Conservation (phyloP, 2,797 vertebrate species). For the Melanotaenia trifasciata region DNA sequence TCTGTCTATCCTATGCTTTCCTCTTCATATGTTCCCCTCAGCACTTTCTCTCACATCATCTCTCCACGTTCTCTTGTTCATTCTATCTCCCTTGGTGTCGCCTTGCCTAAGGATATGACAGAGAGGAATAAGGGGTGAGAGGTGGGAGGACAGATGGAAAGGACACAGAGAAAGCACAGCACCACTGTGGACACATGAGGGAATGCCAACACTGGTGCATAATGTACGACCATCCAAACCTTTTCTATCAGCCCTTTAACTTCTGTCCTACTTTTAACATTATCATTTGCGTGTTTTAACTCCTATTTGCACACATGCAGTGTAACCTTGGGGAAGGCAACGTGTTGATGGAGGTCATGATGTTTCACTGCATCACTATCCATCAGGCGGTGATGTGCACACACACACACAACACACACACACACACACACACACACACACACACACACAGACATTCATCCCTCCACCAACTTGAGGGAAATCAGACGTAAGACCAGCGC, state of each 20-base stretch:
- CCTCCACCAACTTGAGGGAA: slow-evolving; percentile 66
- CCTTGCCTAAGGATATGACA: slow-evolving; percentile 58
- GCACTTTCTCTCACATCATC: slow-evolving; percentile 49
- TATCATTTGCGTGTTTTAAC: slow-evolving; percentile 34
- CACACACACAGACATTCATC: slow-evolving; percentile 24
- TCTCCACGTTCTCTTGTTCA: slow-evolving; percentile 64
- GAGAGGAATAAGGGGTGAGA: slow-evolving; percentile 41
- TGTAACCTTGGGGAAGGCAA: slow-evolving; percentile 53
- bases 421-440: slow-evolving; percentile 19
- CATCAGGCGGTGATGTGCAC: neutral
- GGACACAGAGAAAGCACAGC: slow-evolving; percentile 40
- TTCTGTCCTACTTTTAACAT: slow-evolving; percentile 30
- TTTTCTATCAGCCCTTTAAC: slow-evolving; percentile 24
- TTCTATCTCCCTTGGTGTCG: slow-evolving; percentile 52
- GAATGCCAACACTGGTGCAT: slow-evolving; percentile 28
- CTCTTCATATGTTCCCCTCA: slow-evolving; percentile 38
- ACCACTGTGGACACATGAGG: slow-evolving; percentile 22
- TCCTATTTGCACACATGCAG: neutral
- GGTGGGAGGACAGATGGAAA: slow-evolving; percentile 60
- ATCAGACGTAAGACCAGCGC: slow-evolving; percentile 68
- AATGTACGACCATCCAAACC: slow-evolving; percentile 3
- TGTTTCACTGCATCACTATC: slow-evolving; percentile 40
- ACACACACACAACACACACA: slow-evolving; percentile 22
- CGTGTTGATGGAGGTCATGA: slow-evolving; percentile 33
- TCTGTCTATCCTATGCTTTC: slow-evolving; percentile 26